phyloP scores from a whole-genome alignment of 2,888 invertebrate genomes.

The Agapostemon virescens region DNA sequence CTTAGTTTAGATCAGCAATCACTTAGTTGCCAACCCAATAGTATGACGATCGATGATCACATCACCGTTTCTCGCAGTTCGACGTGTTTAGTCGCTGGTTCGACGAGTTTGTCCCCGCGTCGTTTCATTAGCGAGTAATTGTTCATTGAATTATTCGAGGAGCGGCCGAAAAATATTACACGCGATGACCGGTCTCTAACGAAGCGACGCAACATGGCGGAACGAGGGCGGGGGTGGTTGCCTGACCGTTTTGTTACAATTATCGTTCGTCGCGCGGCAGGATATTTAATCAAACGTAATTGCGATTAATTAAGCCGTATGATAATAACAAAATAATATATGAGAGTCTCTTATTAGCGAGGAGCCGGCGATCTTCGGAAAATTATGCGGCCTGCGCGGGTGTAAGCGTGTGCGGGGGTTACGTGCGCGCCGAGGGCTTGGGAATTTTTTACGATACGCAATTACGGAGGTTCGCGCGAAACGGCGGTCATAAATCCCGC shows the following conservation, averaged over 20 bases:
- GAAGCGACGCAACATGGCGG: conserved; percentile 16
- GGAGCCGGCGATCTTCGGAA: conserved; percentile 4
- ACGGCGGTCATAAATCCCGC: conserved; percentile 60
- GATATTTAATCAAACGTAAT: conserved; percentile 50
- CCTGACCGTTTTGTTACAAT: conserved; percentile 32
- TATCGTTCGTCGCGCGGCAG: conserved; percentile 30
- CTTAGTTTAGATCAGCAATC: too few species aligned
- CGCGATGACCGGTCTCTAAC: conserved; percentile 6
- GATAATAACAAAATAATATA: conserved; percentile 38
- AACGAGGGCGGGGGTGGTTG: background rate
- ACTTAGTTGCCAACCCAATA: too few species aligned
- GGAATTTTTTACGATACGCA: conserved; percentile 47
- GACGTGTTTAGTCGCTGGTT: background rate
- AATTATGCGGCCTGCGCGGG: background rate
- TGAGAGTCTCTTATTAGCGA: conserved; percentile 23
- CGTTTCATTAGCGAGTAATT: conserved; percentile 44
- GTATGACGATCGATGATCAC: too few species aligned
- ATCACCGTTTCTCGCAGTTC: background rate
- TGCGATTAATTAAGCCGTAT: conserved; percentile 44
- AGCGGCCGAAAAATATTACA: conserved; percentile 22
- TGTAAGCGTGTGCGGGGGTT: background rate
- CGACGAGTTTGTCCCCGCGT: background rate
- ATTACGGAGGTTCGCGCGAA: conserved; percentile 40
- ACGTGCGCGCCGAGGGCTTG: background rate
- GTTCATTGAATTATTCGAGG: conserved; percentile 30